Base-by-base conservation (phyloP, 2,113 vertebrate genomes). In the Lanius ludovicianus region DNA sequence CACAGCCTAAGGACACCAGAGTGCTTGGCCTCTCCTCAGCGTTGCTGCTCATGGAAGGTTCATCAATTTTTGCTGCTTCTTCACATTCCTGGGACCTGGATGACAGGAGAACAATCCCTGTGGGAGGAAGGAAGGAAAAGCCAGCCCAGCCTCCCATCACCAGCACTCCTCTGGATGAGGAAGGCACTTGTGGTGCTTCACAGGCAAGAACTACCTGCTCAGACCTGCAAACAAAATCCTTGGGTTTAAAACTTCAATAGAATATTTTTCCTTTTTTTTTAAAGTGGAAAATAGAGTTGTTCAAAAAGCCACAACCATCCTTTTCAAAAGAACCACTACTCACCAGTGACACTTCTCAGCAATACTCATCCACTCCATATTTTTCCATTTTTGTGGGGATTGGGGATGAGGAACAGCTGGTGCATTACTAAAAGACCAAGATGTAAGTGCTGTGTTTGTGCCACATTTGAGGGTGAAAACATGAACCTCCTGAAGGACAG, bases 91-190 rank as follows among this genome's bases (percentile, higher is more conserved):
- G 60, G 59, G 28, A 84, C 3, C 15, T 46, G 67, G 39, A 23
- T 71, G 84, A 8, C 0, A 5, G 50, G 31, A 84, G 28, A 89
- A 35, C 0, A 0, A 33, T 74, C 63, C 60, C 63, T 67, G 47
- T 2, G 12, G 74, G 47, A 68, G 42, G 74, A 50, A 71, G 81
- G 64, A 65, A 39, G 62, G 75, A 79, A 79, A 79, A 62, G 74
- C 22, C 74, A 82, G 20, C 52, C 47, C 89, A 79, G 2, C 15
- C 60, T 96, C 62, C 78, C 47, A 44, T 35, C 74, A 19, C 15
- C 85, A 68, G 35, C 75, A 30, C 35, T 67, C 53, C 70, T 53
- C 47, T 82, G 53, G 42, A 46, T 7, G 8, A 92, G 30, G 57
- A 68, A 55, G 27, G 56, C 33, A 24, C 85, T 90, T 59, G 78